These are phyloP conservation scores for Paramuricea clavata DNA, from an alignment of 92 coral and sea anemone species.

Conservation along the genomic window DNA sequence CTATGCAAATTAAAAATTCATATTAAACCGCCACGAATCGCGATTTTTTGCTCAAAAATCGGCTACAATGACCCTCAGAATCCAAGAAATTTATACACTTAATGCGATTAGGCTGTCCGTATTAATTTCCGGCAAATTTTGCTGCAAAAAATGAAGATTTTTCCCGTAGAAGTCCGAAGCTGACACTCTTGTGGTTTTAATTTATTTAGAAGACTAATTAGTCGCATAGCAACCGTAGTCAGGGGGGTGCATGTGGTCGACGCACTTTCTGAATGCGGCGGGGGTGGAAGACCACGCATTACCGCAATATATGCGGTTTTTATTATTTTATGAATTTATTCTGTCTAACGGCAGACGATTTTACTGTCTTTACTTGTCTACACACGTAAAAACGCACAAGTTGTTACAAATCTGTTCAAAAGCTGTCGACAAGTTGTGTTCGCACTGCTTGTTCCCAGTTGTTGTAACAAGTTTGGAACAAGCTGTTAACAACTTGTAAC, in stretches of 20 bases:
- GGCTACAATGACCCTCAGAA: not conserved
- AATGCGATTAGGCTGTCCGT: not conserved
- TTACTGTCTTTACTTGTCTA: too few relatives aligned
- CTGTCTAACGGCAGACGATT: too few relatives aligned
- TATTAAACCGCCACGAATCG: not conserved
- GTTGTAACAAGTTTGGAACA: too few relatives aligned
- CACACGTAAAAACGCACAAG: too few relatives aligned
- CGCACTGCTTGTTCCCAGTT: too few relatives aligned
- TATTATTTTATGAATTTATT: too few relatives aligned
- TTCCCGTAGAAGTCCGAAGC: not conserved
- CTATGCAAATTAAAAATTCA: not conserved
- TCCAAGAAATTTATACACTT: not conserved
- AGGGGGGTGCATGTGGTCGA: not conserved
- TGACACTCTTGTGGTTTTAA: not conserved
- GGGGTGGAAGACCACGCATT: too few relatives aligned
- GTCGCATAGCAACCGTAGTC: slow-evolving; percentile 28
- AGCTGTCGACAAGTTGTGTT: too few relatives aligned
- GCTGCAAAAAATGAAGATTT: not conserved
- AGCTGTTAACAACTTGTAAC: too few relatives aligned
- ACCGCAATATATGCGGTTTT: too few relatives aligned
- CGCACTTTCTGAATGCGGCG: too few relatives aligned
- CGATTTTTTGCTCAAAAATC: not conserved
- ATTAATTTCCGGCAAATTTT: not conserved
- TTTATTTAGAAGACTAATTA: slow-evolving; percentile 34
- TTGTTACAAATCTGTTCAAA: too few relatives aligned